Evolutionary conservation across 2,113 vertebrate genomes (phyloP), one percentile per base, ranked within the genome.

Genomic region (Typhlomys cinereus): DNA sequence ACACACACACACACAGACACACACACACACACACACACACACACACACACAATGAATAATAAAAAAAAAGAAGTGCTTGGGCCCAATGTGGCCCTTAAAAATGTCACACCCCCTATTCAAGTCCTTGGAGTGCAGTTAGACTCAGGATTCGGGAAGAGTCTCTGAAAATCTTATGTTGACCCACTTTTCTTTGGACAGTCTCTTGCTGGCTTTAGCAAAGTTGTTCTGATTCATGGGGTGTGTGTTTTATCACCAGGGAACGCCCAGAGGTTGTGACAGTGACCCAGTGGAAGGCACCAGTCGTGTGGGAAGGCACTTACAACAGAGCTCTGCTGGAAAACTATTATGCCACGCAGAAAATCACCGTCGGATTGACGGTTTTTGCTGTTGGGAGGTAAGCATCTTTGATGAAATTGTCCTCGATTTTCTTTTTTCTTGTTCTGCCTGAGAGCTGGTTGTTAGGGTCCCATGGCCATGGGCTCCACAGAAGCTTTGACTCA

Each of bases 301-400:
- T 97, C 12, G 91, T 98, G 18, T 97, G 97, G 97, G 96, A 98
- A 34, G 97, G 96, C 34, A 98, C 97, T 8, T 97, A 93, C 46
- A 23, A 96, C 67, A 95, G 36, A 64, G 86, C 52, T 15, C 4
- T 92, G 67, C 70, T 97, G 20, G 94, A 97, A 41, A 23, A 92
- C 34, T 85, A 96, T 62, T 98, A 97, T 11, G 61, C 70, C 88
- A 89, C 67, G 64, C 92, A 80, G 81, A 94, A 95, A 67, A 41
- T 97, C 71, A 97, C 95, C 0, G 85, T 98, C 36, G 97, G 96
- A 2, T 59, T 98, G 82, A 98, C 95, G 0, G 97, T 97, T 50
- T 98, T 98, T 81, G 97, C 97, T 21, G 41, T 96, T 7, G 97
- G 97, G 90, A 97, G 66, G 97, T 98, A 94, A 78, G 96, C 87